A percentile compares a stretch with the other conserved stretches of the same genome.
Conservation (phyloP, 2,797 vertebrate species). For the Leptodactylus fallax region DNA sequence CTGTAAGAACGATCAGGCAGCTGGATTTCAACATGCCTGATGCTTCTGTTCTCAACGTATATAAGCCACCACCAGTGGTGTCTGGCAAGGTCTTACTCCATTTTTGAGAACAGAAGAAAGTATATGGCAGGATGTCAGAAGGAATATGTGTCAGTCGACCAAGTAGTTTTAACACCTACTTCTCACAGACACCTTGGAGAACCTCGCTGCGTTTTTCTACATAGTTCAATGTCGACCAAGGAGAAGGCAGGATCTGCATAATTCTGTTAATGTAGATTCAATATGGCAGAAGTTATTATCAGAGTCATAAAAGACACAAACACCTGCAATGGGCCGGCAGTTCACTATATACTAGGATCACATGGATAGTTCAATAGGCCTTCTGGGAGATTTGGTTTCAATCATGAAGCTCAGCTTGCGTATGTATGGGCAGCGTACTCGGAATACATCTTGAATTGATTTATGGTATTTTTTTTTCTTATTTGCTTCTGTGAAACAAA, state of each 20-base stretch:
- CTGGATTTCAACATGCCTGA: too few species aligned
- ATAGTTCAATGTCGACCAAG: neutral
- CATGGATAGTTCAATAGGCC: neutral
- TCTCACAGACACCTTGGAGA: neutral
- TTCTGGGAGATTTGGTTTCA: neutral
- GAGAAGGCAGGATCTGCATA: too few species aligned
- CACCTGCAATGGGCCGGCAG: neutral
- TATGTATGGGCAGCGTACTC: too few species aligned
- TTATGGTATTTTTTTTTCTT: neutral
- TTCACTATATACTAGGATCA: neutral
- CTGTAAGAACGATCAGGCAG: too few species aligned
- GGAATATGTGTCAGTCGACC: too few species aligned
- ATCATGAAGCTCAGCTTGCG: neutral
- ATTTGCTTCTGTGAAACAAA: neutral
- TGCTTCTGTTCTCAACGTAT: too few species aligned
- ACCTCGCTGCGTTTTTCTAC: neutral
- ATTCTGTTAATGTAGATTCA: too few species aligned
- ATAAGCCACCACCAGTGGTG: too few species aligned
- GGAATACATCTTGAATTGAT: conserved; percentile 19
- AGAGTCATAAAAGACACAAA: neutral
- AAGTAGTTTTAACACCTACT: neutral
- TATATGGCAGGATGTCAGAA: too few species aligned
- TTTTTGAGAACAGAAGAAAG: too few species aligned
- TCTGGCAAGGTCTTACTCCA: too few species aligned
- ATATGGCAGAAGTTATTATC: neutral